Percentiles rank a stretch among this genome's conserved stretches.
phyloP scores from a whole-genome alignment of 2,888 invertebrate species.

The Acleris holmiana region DNA sequence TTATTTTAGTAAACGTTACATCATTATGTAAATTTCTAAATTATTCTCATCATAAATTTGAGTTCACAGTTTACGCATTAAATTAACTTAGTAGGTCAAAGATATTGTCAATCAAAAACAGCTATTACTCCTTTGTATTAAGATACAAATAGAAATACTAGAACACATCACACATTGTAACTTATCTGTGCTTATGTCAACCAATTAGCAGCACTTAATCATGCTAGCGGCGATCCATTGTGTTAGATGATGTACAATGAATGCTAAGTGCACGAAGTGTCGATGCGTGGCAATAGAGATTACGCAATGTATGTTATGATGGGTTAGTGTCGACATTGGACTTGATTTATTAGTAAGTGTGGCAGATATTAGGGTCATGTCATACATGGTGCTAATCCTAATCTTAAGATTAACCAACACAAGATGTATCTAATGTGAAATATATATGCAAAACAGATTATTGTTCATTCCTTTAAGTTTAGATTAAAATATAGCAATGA shows the following conservation, averaged over 20 bases:
- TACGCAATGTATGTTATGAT: constrained; percentile 57
- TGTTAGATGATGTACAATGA: constrained; percentile 50
- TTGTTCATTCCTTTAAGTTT: no score
- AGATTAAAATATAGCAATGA: no score
- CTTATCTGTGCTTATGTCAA: background rate
- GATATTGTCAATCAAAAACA: background rate
- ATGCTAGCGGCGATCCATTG: constrained; percentile 43
- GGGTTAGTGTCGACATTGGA: constrained; percentile 41
- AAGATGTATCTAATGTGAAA: background rate
- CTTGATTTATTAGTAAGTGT: background rate
- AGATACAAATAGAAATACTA: background rate
- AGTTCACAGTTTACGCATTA: constrained; percentile 1
- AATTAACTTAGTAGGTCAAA: constrained; percentile 3
- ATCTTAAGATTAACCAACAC: background rate
- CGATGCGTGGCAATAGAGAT: constrained; percentile 48
- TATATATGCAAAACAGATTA: no score
- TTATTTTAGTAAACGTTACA: background rate
- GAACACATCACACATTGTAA: constrained; percentile 6
- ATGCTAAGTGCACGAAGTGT: constrained; percentile 61
- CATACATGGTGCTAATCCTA: background rate
- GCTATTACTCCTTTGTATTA: background rate
- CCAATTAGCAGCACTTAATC: constrained; percentile 48
- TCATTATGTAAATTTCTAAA: constrained; percentile 10
- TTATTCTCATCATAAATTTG: constrained; percentile 1
- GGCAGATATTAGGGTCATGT: background rate